Conservation (phyloP, 2,888 invertebrate genomes). For the Ormyrus thymus region DNA sequence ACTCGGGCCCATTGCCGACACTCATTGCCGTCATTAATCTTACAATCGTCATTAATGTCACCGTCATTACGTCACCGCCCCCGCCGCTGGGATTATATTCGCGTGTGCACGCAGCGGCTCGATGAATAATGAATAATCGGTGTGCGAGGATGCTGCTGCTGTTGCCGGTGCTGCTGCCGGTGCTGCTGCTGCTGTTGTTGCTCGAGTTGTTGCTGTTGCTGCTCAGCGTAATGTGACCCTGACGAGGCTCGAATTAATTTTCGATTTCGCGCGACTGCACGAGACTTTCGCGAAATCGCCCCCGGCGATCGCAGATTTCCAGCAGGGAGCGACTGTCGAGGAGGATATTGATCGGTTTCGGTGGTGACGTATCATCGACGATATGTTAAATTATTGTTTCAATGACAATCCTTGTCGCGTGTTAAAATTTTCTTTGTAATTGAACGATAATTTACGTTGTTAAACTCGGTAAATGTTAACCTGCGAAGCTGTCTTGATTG, state of each 20-base stretch:
- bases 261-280: not conserved
- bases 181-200: not conserved
- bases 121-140: constrained; percentile 45
- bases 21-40: constrained; percentile 60
- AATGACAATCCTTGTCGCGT: too few relatives aligned
- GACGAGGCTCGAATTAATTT: constrained; percentile 37
- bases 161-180: not conserved
- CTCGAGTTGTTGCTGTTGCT: not conserved
- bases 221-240: constrained; percentile 9
- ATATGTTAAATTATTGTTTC: too few relatives aligned
- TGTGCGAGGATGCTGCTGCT: not conserved
- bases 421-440: too few relatives aligned
- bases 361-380: too few relatives aligned
- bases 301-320: not conserved
- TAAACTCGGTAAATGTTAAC: too few relatives aligned
- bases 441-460: too few relatives aligned
- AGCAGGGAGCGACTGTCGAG: too few relatives aligned
- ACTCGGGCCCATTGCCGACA: constrained; percentile 45
- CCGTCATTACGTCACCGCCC: constrained; percentile 30
- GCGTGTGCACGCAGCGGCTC: not conserved
- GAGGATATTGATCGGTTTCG: too few relatives aligned
- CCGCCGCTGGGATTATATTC: not conserved
- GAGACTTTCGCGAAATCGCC: not conserved
- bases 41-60: constrained; percentile 54
- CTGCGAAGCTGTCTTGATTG: too few relatives aligned